Percentiles rank a stretch among this genome's conserved stretches.
Conservation (phyloP, 2,113 vertebrate genomes). For the Madoqua kirkii region DNA sequence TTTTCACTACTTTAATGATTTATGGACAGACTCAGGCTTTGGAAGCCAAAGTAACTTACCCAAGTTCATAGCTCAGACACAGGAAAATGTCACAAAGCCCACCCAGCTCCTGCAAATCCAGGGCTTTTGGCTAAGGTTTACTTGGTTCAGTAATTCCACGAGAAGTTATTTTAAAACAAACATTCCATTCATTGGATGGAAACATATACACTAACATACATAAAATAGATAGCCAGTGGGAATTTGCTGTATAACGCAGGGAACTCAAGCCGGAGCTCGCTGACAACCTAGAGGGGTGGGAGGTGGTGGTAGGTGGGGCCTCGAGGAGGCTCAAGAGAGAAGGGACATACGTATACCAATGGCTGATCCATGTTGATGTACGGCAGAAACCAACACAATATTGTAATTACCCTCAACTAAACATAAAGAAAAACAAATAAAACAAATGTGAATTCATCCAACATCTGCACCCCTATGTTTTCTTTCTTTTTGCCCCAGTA, state of each 20-base stretch:
- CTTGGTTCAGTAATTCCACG: fast-evolving
- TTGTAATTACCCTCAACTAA: background rate
- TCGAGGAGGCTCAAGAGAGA: background rate
- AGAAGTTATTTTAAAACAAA: background rate
- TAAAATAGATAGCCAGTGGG: background rate
- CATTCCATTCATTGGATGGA: background rate
- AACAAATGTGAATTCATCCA: background rate
- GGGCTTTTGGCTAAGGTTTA: background rate
- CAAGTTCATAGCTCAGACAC: background rate
- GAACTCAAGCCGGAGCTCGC: background rate
- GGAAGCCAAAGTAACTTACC: background rate
- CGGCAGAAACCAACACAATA: background rate
- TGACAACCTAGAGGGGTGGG: background rate
- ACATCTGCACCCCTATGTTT: background rate
- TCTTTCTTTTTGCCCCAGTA: background rate
- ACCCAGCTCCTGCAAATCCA: background rate
- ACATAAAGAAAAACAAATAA: background rate
- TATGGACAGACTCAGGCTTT: background rate
- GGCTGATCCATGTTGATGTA: background rate
- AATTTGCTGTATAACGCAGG: background rate
- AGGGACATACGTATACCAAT: background rate
- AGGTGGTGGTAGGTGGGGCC: background rate
- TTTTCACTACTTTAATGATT: background rate
- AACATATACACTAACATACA: background rate
- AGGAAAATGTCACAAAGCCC: background rate